Evolutionary conservation across 2,888 invertebrate species (phyloP).

Genomic region (Tenthredo mesomela): DNA sequence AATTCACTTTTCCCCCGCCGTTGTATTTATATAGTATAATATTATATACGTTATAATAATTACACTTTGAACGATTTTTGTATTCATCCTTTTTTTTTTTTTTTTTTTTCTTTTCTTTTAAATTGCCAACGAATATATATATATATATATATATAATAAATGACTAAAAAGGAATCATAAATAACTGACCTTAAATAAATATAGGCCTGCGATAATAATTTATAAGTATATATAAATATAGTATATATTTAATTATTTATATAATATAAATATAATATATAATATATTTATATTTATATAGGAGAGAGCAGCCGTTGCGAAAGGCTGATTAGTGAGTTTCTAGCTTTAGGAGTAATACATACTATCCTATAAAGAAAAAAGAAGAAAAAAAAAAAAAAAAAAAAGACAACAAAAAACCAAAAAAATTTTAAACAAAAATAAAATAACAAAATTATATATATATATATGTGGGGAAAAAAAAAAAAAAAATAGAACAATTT

Average conservation of each 20-base stretch:
- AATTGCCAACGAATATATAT: no score
- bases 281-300: not conserved
- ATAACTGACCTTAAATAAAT: not conserved
- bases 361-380: no score
- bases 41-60: not conserved
- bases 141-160: slow-evolving; percentile 5
- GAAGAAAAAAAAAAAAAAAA: no score
- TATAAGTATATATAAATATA: not conserved
- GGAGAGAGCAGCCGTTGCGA: slow-evolving; percentile 7
- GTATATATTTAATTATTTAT: not conserved
- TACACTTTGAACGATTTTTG: not conserved
- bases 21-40: not conserved
- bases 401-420: not conserved
- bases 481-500: not conserved
- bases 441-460: not conserved
- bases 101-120: no score
- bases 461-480: not conserved
- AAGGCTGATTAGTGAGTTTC: slow-evolving; percentile 24
- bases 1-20: not conserved
- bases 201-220: slow-evolving; percentile 29
- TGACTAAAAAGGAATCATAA: not conserved
- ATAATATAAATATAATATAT: not conserved
- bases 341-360: no score
- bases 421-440: not conserved
- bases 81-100: no score